These are phyloP conservation scores for Strix uralensis DNA, from an alignment of 2,113 vertebrate genomes.

Conservation along the genomic window DNA sequence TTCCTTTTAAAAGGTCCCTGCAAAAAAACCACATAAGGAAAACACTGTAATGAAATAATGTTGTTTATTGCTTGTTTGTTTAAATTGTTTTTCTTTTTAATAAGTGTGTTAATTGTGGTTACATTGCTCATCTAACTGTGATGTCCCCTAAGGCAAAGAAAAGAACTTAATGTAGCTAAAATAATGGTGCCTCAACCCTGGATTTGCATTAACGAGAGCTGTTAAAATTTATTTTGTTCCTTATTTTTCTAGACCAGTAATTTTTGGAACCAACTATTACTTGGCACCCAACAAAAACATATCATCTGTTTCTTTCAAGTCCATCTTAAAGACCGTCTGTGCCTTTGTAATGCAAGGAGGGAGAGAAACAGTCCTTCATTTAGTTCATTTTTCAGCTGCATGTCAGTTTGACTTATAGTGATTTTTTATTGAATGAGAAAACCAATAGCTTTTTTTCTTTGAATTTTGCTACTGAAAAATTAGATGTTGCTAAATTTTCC, in stretches of 20 bases:
- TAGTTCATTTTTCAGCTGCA: not conserved
- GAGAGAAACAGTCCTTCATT: not conserved
- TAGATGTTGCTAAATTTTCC: not conserved
- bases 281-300: not conserved
- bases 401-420: not conserved
- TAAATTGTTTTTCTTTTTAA: not conserved
- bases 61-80: not conserved
- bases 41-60: not conserved
- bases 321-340: not conserved
- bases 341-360: not conserved
- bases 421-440: not conserved
- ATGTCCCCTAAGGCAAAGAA: not conserved
- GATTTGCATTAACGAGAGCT: not conserved
- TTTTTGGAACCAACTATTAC: not conserved
- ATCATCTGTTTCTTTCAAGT: not conserved
- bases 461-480: not conserved
- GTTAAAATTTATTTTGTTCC: not conserved
- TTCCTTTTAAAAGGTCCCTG: not conserved
- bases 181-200: not conserved
- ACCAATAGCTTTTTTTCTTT: not conserved
- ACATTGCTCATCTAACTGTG: fast-evolving
- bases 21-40: not conserved
- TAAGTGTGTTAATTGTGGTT: not conserved
- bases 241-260: not conserved
- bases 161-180: not conserved